Evolutionary conservation across 2,888 invertebrate genomes (phyloP), one percentile per base, ranked within the genome.

Genomic region (Halocaridina rubra): DNA sequence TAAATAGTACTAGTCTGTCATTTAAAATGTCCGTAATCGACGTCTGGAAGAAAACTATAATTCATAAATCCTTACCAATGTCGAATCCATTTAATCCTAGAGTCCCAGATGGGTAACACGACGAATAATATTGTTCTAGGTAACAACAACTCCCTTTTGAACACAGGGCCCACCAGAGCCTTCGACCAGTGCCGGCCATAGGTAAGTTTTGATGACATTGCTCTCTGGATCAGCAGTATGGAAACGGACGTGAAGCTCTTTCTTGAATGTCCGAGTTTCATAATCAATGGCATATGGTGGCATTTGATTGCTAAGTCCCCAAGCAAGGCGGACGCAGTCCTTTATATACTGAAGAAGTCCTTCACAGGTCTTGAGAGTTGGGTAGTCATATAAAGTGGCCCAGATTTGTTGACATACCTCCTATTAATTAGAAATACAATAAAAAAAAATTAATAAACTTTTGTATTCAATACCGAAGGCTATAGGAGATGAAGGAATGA

Each of bases 351-450:
- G 94, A 89, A 94, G 93, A 81, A 98, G 93, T 32, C 95, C 94
- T 0, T 93, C 93, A 90, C 97, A 97, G 0, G 93, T 92, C 89
- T 95, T 95, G 89, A 98, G 92, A 90, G 96, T 96, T 39, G 97
- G 96, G 92, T 98, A 98, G 92, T 98, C 98, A 90, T 96, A 96
- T 22, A 98, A 93, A 0, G 98, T 98, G 88, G 95, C 95, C 91
- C 96, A 94, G 88, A 98, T 94, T 92, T 96, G 94, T 33, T 92
- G 91, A 87, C 92, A 92, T 1, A 94, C 93, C 89, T 93, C 93
- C 93, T 93, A 90, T 16, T n/a, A n/a, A n/a, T n/a, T n/a, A n/a
- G n/a, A n/a, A n/a, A n/a, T n/a, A n/a, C n/a, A n/a, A n/a, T n/a
- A n/a, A n/a, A n/a, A n/a, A n/a, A n/a, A n/a, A n/a, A n/a, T n/a